phyloP scores from a whole-genome alignment of 2,888 invertebrate genomes.

The Chironomus riparius region DNA sequence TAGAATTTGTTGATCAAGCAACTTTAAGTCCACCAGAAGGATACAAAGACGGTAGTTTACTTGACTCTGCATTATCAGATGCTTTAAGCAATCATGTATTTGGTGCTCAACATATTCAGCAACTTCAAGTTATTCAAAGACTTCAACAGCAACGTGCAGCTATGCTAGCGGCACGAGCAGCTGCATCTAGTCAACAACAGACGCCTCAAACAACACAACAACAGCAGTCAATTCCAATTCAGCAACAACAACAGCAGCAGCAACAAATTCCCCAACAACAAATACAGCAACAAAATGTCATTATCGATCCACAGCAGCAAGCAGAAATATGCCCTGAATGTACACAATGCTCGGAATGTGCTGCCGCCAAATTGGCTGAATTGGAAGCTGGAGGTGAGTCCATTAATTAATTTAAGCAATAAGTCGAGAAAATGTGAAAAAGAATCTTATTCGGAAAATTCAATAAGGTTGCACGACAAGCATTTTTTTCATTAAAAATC shows the following conservation, averaged over 20 bases:
- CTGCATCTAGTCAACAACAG: conserved; percentile 30
- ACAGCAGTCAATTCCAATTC: conserved; percentile 44
- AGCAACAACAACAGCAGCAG: conserved; percentile 28
- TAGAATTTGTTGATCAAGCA: conserved; percentile 69
- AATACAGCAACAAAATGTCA: conserved; percentile 29
- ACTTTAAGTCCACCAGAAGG: conserved; percentile 86
- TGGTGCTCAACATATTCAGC: conserved; percentile 54
- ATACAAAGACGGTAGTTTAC: conserved; percentile 73
- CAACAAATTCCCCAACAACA: conserved; percentile 16
- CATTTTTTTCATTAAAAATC: too few relatives aligned
- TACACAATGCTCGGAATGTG: conserved; percentile 43
- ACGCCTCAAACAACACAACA: background rate
- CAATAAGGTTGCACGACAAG: background rate
- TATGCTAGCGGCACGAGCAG: conserved; percentile 48
- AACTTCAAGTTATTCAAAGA: conserved; percentile 54
- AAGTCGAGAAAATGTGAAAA: background rate
- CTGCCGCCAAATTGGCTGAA: conserved; percentile 29
- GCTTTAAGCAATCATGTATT: conserved; percentile 55
- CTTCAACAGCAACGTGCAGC: conserved; percentile 51
- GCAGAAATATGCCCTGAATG: conserved; percentile 41
- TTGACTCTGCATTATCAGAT: conserved; percentile 50
- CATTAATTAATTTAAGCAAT: background rate
- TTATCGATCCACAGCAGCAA: conserved; percentile 31
- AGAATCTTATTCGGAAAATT: background rate
- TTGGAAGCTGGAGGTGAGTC: conserved; percentile 28